Evolutionary conservation across 1,140 invertebrate species (phyloP), one percentile per base, ranked within the genome.

Genomic region (Liolophura sinensis): DNA sequence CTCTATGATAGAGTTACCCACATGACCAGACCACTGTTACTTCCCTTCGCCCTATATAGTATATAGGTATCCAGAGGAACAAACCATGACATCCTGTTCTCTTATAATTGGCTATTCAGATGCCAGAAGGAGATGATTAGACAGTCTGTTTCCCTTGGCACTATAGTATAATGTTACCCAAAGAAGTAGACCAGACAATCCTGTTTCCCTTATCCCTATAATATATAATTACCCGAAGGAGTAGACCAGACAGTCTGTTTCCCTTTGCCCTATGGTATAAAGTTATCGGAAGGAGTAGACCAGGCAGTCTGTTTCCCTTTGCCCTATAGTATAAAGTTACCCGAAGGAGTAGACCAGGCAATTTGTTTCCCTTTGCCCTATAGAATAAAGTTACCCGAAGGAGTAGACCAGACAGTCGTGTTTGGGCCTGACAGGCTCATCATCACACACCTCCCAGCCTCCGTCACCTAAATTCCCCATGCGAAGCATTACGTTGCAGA

Each of bases 301-400:
- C 6, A 70, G 56, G 47, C 68, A 66, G 0, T 59, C 59, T n/a
- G n/a, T n/a, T n/a, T n/a, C n/a, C n/a, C n/a, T n/a, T n/a, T n/a
- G n/a, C n/a, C n/a, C n/a, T n/a, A n/a, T n/a, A n/a, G n/a, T n/a
- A n/a, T n/a, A n/a, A n/a, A n/a, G n/a, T 64, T 50, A 63, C 62
- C 67, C 67, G 54, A 69, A 69, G 9, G 67, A 69, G 46, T 69
- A 69, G 0, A 66, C 63, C 6, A 70, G 56, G 47, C 68, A 66
- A 0, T 59, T 59, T n/a, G n/a, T n/a, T n/a, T n/a, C n/a, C n/a
- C n/a, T n/a, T n/a, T n/a, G n/a, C n/a, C n/a, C n/a, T n/a, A n/a
- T n/a, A n/a, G n/a, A n/a, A n/a, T n/a, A n/a, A n/a, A n/a, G n/a
- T 64, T 50, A 63, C 62, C 67, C 67, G 55, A 69, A 69, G 12